Evolutionary conservation across 2,797 vertebrate genomes (phyloP).

Genomic region (Chrysolophus pictus): DNA sequence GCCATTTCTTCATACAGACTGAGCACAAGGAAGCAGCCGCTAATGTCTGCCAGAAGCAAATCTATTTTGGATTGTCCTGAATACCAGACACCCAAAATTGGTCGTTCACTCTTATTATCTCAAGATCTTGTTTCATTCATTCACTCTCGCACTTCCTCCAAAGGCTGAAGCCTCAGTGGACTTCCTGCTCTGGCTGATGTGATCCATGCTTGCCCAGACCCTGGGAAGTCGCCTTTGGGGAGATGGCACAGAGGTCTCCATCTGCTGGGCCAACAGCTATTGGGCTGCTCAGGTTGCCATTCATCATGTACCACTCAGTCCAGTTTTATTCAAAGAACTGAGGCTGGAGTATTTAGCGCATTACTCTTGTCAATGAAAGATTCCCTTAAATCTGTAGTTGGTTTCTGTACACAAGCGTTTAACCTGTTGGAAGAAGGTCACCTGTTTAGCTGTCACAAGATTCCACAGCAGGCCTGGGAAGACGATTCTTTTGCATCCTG

Average conservation of each 20-base stretch:
- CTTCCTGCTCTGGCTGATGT: not conserved
- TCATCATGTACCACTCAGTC: not conserved
- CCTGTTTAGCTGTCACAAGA: not conserved
- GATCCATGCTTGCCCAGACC: fast-evolving
- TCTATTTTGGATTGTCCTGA: not conserved
- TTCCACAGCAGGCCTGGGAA: not conserved
- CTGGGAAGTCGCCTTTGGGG: not conserved
- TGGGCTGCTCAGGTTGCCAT: not conserved
- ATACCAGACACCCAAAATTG: not conserved
- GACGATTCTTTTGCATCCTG: not conserved
- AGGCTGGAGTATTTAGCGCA: not conserved
- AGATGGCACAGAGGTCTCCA: not conserved
- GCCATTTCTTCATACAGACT: not conserved
- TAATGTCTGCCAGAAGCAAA: not conserved
- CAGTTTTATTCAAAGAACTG: not conserved
- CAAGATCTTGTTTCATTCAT: not conserved
- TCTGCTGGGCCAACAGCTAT: not conserved
- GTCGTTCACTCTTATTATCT: not conserved
- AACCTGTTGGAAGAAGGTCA: not conserved
- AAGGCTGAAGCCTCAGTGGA: not conserved
- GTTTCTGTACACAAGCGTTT: not conserved
- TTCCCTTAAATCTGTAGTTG: not conserved
- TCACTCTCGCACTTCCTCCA: not conserved
- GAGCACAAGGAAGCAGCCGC: not conserved
- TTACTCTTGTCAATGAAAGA: not conserved